Base-by-base conservation (phyloP, 2,888 invertebrate species). In the Limenitis arthemis region DNA sequence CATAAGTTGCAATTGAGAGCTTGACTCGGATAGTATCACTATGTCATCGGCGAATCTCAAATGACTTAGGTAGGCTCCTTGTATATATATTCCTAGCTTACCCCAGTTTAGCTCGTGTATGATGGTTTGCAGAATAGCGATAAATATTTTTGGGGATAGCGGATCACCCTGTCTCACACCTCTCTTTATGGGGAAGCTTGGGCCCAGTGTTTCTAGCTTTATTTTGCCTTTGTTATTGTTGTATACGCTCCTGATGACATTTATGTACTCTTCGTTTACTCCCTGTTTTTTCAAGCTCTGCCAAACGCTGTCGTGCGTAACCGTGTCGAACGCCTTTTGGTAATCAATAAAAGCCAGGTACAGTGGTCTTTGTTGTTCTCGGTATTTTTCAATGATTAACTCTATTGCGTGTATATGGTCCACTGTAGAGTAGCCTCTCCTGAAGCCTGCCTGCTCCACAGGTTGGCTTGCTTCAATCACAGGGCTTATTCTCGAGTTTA, bases 131-230 rank as follows among this genome's bases (percentile, higher is more conserved):
- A 46, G 41, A 8, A 36, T 41, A n/a, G 46, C 51, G 38, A 46
- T 46, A 29, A 49, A 43, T 42, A 50, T 5, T 30, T 5, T 39
- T 39, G 39, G 38, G 44, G 49, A n/a, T 20, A 52, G 34, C 4
- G 54, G 55, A 33, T 58, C 52, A 1, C 54, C 55, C 33, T 58
- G 55, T 50, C 50, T 50, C 32, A 52, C 54, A 20, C 52, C 46
- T n/a, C n/a, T n/a, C 40, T 36, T 46, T 9, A 48, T 46, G 12
- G 44, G 12, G 6, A 49, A 43, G 28, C 43, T 20, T 9, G 42
- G 30, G 8, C 43, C 42, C 8, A 29, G 5, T 31, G 34, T 44
- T 32, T 50, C 50, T 6, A 50, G 28, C 28, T 38, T 30, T 6
- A 44, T 29, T 50, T 47, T 53, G 33, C 50, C 48, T n/a, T 36